phyloP scores from a whole-genome alignment of 2,113 vertebrate species.

The Scytalopus superciliaris region DNA sequence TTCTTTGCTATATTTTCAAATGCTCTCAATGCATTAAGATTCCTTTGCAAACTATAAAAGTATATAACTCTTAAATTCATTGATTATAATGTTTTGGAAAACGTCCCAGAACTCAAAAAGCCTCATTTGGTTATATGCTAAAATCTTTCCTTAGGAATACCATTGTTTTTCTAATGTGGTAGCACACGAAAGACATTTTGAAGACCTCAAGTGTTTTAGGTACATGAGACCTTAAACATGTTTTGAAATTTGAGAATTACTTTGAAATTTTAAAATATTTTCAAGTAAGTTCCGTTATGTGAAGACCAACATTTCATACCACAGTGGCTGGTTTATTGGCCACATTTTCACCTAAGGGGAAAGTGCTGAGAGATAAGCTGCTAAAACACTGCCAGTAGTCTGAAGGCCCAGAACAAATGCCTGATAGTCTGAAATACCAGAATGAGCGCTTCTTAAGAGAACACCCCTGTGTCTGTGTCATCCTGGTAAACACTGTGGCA shows the following conservation, averaged over 20 bases:
- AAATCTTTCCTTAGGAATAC: neutral
- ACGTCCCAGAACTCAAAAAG: neutral
- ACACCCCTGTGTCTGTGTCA: neutral
- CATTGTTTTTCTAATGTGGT: neutral
- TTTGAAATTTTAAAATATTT: neutral
- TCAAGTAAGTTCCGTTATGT: neutral
- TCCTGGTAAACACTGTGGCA: neutral
- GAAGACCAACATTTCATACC: neutral
- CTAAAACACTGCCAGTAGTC: neutral
- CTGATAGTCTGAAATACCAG: neutral
- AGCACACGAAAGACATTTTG: neutral
- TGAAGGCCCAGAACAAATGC: neutral
- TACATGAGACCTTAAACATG: neutral
- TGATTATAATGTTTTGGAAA: neutral
- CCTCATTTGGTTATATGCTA: fast-evolving
- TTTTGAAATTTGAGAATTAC: neutral
- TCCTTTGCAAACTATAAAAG: neutral
- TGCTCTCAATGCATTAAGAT: neutral
- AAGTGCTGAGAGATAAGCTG: neutral
- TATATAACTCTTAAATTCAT: neutral
- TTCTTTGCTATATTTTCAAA: neutral
- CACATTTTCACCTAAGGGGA: neutral
- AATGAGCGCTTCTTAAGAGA: neutral
- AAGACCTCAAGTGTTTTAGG: neutral
- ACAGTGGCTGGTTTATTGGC: neutral